Evolutionary conservation across 2,888 invertebrate genomes (phyloP).

Genomic region (Tenthredo scrophulariae): DNA sequence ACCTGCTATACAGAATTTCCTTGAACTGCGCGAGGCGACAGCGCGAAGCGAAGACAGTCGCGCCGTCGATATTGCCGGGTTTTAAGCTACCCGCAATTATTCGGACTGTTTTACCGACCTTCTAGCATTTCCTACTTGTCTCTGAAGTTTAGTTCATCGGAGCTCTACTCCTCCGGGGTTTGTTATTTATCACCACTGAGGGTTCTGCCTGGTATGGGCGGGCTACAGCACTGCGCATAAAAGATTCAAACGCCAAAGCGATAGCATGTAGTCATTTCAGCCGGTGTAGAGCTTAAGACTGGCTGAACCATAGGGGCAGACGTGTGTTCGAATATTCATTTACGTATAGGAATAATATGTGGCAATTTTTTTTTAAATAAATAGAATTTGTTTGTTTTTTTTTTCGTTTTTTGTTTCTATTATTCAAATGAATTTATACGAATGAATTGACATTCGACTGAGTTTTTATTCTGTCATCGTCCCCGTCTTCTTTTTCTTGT

Average conservation of each 20-base stretch:
- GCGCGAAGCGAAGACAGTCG: not conserved
- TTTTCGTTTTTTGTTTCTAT: too few species aligned
- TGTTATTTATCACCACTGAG: constrained; percentile 30
- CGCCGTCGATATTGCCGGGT: constrained; percentile 14
- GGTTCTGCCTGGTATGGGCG: not conserved
- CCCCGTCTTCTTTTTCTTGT: too few species aligned
- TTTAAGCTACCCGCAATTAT: not conserved
- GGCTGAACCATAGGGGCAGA: not conserved
- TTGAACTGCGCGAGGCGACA: not conserved
- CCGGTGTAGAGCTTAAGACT: not conserved
- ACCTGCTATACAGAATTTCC: not conserved
- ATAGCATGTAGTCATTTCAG: not conserved
- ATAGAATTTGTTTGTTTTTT: not conserved
- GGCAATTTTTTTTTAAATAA: not conserved
- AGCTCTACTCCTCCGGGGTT: constrained; percentile 5
- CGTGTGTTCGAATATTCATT: not conserved
- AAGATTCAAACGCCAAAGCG: constrained; percentile 24
- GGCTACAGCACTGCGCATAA: not conserved
- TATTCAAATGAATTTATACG: too few species aligned
- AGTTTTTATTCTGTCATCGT: not conserved
- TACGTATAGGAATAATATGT: not conserved
- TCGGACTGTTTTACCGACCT: constrained; percentile 14
- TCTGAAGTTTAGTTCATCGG: not conserved
- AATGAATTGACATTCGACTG: too few species aligned
- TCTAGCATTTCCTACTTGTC: not conserved